Base-by-base conservation (phyloP, 2,888 invertebrate genomes). In the Augiades crinisus region DNA sequence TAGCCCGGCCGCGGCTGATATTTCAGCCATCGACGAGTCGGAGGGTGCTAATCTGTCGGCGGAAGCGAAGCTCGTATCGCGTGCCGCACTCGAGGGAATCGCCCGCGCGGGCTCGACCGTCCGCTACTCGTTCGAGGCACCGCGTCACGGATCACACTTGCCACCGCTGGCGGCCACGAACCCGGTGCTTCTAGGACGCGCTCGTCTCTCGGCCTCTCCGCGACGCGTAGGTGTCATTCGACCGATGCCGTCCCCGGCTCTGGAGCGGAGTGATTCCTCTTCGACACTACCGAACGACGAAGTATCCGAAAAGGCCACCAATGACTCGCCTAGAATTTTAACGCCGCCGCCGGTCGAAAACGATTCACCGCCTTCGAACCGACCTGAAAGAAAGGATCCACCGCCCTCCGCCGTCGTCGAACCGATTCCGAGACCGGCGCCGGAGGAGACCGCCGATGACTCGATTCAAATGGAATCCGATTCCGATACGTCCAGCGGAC, bases 51-150 rank as follows among this genome's bases (percentile, higher is more conserved):
- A 73, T 37, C 70, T 62, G 5, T 61, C 75, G 12, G 58, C 60
- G 12, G 66, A 68, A 22, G 60, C 81, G 37, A 90, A 87, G 58
- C 75, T 68, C 33, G 90, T 92, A 64, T 91, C 93, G 5, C 91
- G 91, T 63, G 79, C 88, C n/a, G 92, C 93, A 6, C 77, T 93
- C 44, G 93, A 93, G 43, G 69, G 93, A 63, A 94, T 94, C 65
- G 90, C 93, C 22, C 92, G 92, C 73, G 93, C 93, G 52, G 93
- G 94, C n/a, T 91, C 90, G 49, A 91, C 92, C 12, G 88, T 93
- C 63, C 91, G 93, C 55, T 94, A 91, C 70, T 87, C 90, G 52
- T 93, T 93, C 68, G 81, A 79, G 47, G 81, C 84, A 22, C 78
- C 79, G 30, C 70, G 72, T 33, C 66, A 50, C 14, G 78, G 72